These are phyloP conservation scores for Allophyes oxyacanthae DNA, from an alignment of 2,888 invertebrate genomes.

Conservation along the genomic window DNA sequence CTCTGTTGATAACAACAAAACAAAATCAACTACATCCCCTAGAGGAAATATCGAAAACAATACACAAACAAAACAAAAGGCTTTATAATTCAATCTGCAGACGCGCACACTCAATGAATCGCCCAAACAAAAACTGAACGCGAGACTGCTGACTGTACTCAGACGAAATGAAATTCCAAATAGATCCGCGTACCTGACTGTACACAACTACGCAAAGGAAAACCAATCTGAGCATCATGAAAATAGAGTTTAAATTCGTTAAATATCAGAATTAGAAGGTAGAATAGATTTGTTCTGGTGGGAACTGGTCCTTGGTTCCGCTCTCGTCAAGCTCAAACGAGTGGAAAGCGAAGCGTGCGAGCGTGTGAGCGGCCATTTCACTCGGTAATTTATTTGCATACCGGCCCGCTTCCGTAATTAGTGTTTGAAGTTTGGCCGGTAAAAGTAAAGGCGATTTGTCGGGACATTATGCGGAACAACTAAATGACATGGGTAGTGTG, in stretches of 20 bases:
- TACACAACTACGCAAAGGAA: not conserved
- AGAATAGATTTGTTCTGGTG: slow-evolving; percentile 16
- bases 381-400: slow-evolving; percentile 10
- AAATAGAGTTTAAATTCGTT: not conserved
- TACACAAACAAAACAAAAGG: slow-evolving; percentile 16
- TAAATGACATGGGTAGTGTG: slow-evolving; percentile 7
- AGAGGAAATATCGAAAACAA: slow-evolving; percentile 12
- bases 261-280: slow-evolving; percentile 3
- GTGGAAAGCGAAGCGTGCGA: not conserved
- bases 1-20: slow-evolving; percentile 2
- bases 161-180: slow-evolving; percentile 25
- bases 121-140: slow-evolving; percentile 6
- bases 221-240: not conserved
- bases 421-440: slow-evolving; percentile 24
- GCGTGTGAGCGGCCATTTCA: slow-evolving; percentile 1
- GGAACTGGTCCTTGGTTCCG: not conserved
- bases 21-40: not conserved
- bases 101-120: slow-evolving; percentile 17
- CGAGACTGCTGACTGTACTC: slow-evolving; percentile 16
- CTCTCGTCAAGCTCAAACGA: not conserved
- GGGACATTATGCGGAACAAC: slow-evolving; percentile 1
- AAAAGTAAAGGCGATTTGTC: slow-evolving; percentile 19
- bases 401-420: slow-evolving; percentile 13
- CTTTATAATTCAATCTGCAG: slow-evolving; percentile 29
- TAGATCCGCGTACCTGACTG: slow-evolving; percentile 12